A percentile compares a stretch with the other conserved stretches of the same genome.
phyloP scores from a whole-genome alignment of 2,888 invertebrate genomes.

The Exephanes ischioxanthus region DNA sequence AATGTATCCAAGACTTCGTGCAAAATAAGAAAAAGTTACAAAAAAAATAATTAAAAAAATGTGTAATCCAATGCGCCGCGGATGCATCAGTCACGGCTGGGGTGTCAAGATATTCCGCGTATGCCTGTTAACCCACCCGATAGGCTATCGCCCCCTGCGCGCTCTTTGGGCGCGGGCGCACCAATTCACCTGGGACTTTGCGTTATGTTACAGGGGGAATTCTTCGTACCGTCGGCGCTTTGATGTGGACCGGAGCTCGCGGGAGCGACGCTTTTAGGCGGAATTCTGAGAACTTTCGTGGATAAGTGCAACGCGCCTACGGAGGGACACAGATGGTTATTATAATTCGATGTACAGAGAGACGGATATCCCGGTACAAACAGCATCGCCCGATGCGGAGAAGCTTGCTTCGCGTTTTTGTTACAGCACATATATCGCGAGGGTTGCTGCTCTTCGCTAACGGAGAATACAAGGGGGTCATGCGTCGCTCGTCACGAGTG shows the following conservation, averaged over 20 bases:
- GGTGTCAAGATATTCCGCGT: conserved; percentile 57
- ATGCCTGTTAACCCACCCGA: conserved; percentile 7
- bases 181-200: conserved; percentile 59
- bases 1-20: background rate
- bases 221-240: conserved; percentile 49
- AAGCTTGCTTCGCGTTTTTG: background rate
- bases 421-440: conserved; percentile 5
- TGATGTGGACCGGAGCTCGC: conserved; percentile 38
- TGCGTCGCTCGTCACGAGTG: conserved; percentile 75
- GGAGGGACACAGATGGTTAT: conserved; percentile 55
- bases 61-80: background rate
- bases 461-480: conserved; percentile 77
- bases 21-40: too few relatives aligned
- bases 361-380: background rate
- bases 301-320: conserved; percentile 34
- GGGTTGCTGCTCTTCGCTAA: conserved; percentile 42
- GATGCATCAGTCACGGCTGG: conserved; percentile 60
- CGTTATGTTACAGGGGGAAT: conserved; percentile 15
- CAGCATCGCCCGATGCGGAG: background rate
- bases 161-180: conserved; percentile 31
- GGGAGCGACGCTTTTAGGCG: conserved; percentile 53
- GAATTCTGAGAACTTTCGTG: conserved; percentile 52
- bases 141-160: conserved; percentile 11
- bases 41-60: too few relatives aligned
- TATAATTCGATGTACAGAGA: conserved; percentile 35